phyloP scores from a whole-genome alignment of 2,888 invertebrate species.

The Drepana falcataria region DNA sequence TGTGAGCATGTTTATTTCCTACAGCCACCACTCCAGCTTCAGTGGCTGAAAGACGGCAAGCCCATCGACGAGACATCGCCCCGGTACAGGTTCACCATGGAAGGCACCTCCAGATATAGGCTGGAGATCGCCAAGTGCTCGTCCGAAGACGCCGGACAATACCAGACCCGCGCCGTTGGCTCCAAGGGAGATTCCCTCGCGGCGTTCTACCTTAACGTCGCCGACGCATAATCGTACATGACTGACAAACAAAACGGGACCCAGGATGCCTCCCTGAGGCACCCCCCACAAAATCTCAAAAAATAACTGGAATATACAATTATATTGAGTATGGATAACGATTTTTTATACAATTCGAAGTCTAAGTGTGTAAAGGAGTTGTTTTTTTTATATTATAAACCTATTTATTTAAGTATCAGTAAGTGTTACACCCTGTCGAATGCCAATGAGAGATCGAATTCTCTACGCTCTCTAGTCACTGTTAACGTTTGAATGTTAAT shows the following conservation, averaged over 20 bases:
- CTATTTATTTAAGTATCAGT: conserved; percentile 68
- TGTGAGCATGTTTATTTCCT: conserved; percentile 7
- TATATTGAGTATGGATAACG: conserved; percentile 52
- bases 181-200: conserved; percentile 91
- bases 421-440: conserved; percentile 76
- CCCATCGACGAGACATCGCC: conserved; percentile 87
- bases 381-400: conserved; percentile 53
- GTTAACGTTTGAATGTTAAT: conserved; percentile 60
- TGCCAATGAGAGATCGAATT: conserved; percentile 59
- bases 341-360: conserved; percentile 72
- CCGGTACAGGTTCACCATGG: conserved; percentile 89
- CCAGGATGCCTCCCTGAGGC: conserved; percentile 41
- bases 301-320: conserved; percentile 38
- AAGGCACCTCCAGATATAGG: conserved; percentile 87
- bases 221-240: conserved; percentile 59
- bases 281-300: conserved; percentile 27
- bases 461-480: conserved; percentile 67
- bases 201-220: conserved; percentile 92
- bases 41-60: conserved; percentile 96
- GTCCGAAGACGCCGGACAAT: conserved; percentile 91
- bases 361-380: conserved; percentile 65
- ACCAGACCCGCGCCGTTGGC: conserved; percentile 90
- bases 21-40: conserved; percentile 81
- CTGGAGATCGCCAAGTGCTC: conserved; percentile 87
- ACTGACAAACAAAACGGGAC: conserved; percentile 39